Conservation (phyloP, 2,113 vertebrate species). For the Leucopsar rothschildi region DNA sequence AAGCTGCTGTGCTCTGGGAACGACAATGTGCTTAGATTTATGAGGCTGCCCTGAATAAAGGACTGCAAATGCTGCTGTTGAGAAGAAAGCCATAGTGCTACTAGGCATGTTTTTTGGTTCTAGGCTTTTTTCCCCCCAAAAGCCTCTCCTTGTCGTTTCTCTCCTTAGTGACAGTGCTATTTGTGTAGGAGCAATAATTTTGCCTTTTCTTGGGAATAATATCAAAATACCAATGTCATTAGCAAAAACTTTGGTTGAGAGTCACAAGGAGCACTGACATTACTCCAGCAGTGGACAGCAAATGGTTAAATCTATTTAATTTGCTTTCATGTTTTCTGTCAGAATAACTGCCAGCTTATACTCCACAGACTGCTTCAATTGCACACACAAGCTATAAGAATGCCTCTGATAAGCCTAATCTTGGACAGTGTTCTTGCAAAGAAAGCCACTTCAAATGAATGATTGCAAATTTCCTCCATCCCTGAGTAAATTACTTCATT, state of each 20-base stretch:
- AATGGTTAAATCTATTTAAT: constrained; percentile 1
- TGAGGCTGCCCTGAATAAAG: neutral
- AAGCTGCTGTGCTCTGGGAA: neutral
- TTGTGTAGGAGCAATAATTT: neutral
- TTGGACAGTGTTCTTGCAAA: constrained; percentile 18
- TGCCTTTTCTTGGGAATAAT: neutral
- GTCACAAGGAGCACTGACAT: neutral
- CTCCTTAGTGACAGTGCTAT: neutral
- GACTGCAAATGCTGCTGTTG: neutral
- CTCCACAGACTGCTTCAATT: neutral
- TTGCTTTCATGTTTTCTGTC: neutral
- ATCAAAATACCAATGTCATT: neutral
- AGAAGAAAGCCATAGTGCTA: neutral
- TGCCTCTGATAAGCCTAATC: constrained; percentile 39
- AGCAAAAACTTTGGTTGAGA: neutral
- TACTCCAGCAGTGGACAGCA: neutral
- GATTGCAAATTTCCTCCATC: constrained; percentile 6
- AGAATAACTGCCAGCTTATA: constrained; percentile 1
- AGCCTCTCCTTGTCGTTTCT: neutral
- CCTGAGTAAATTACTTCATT: neutral
- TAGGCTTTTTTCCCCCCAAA: neutral
- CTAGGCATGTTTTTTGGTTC: neutral
- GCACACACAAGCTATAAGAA: neutral
- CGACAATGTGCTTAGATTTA: neutral
- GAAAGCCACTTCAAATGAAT: constrained; percentile 11